A percentile compares a stretch with the other conserved stretches of the same genome.
These are phyloP conservation scores for Drosophila prolongata DNA, from an alignment of 2,888 invertebrate species.

Conservation along the genomic window DNA sequence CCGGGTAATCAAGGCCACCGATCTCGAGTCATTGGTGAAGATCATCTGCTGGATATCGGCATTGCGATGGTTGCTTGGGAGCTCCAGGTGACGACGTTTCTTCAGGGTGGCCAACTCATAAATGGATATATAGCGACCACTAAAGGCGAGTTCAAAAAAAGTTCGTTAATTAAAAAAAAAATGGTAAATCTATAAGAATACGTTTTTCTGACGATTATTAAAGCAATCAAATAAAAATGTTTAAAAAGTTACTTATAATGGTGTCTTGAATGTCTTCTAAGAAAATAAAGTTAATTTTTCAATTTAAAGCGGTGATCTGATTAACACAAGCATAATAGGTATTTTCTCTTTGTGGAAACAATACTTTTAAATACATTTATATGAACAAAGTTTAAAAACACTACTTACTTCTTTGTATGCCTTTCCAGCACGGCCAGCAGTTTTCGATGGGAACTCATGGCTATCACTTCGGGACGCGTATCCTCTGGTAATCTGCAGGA, in stretches of 20 bases:
- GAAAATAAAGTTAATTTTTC: too few relatives aligned
- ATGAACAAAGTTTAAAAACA: too few relatives aligned
- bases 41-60: slow-evolving; percentile 63
- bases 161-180: not conserved
- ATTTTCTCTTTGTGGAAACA: too few relatives aligned
- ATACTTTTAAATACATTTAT: too few relatives aligned
- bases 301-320: too few relatives aligned
- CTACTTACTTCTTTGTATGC: slow-evolving; percentile 62
- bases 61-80: slow-evolving; percentile 86
- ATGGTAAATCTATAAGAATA: too few relatives aligned
- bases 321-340: too few relatives aligned
- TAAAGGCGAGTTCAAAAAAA: slow-evolving; percentile 9
- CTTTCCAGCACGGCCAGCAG: slow-evolving; percentile 82
- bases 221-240: too few relatives aligned
- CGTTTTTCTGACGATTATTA: too few relatives aligned
- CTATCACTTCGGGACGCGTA: slow-evolving; percentile 77
- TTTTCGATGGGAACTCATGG: slow-evolving; percentile 81
- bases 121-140: slow-evolving; percentile 83
- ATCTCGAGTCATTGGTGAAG: slow-evolving; percentile 92
- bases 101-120: slow-evolving; percentile 90
- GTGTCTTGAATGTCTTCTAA: too few relatives aligned
- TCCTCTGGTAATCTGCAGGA: slow-evolving; percentile 80
- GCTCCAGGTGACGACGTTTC: slow-evolving; percentile 88
- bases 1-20: slow-evolving; percentile 91
- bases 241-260: too few relatives aligned